phyloP scores from a whole-genome alignment of 2,113 vertebrate genomes.

The Spermophilus dauricus region DNA sequence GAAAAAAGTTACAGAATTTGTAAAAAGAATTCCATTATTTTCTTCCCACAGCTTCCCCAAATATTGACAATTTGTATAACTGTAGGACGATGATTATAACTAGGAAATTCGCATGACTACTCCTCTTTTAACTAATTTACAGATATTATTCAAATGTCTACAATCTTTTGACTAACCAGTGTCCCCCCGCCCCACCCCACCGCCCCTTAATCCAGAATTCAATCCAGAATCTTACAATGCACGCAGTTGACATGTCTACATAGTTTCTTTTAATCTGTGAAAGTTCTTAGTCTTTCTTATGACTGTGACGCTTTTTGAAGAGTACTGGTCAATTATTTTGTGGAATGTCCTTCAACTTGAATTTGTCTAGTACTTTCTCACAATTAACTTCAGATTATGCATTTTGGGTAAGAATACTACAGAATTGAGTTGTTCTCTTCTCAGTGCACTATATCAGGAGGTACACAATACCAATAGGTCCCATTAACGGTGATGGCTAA shows the following conservation, averaged over 20 bases:
- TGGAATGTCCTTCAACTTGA: neutral
- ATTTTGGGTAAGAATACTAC: conserved; percentile 5
- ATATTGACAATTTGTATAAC: neutral
- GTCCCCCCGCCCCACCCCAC: rapidly evolving
- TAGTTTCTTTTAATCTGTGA: neutral
- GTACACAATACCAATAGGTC: neutral
- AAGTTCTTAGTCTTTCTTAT: neutral
- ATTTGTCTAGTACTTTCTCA: conserved; percentile 24
- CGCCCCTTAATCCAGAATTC: neutral
- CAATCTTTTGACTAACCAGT: neutral
- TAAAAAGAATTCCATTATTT: neutral
- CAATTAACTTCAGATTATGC: neutral
- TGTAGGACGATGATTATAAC: neutral
- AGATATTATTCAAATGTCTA: neutral
- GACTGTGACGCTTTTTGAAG: neutral
- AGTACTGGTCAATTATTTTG: neutral
- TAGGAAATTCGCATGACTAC: neutral
- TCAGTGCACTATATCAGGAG: neutral
- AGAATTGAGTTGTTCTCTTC: neutral
- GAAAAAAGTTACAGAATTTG: neutral
- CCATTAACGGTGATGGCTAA: neutral
- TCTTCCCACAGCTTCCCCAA: neutral
- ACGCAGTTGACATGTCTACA: neutral
- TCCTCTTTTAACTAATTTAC: neutral
- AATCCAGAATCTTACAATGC: neutral